These are phyloP conservation scores for Myotis pilosus DNA, from an alignment of 2,797 vertebrate species.

Conservation along the genomic window DNA sequence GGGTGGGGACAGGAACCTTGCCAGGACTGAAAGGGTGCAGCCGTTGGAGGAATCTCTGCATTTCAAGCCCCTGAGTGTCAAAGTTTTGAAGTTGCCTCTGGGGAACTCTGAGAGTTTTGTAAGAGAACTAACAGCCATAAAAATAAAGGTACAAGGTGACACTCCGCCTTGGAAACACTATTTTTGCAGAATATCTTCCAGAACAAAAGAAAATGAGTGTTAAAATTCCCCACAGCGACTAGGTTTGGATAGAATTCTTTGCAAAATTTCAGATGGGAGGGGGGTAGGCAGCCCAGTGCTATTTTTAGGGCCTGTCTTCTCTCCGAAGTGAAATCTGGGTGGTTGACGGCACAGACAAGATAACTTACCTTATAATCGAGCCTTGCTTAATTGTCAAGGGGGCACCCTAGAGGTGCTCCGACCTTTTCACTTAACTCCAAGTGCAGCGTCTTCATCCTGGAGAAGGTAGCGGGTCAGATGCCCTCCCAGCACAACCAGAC, in stretches of 20 bases:
- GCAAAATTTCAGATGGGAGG: neutral
- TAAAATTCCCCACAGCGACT: slow-evolving; percentile 51
- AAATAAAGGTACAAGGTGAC: neutral
- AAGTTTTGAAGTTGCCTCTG: slow-evolving; percentile 41
- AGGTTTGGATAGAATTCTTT: slow-evolving; percentile 59
- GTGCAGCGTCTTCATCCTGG: neutral
- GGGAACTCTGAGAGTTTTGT: slow-evolving; percentile 37
- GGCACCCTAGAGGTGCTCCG: neutral
- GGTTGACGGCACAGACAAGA: neutral
- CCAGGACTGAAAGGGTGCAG: neutral
- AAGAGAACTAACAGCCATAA: slow-evolving; percentile 49
- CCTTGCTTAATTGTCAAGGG: neutral
- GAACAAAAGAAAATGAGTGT: slow-evolving; percentile 64
- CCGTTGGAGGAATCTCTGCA: neutral
- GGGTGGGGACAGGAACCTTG: neutral
- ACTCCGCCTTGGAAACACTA: neutral
- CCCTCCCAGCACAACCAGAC: neutral
- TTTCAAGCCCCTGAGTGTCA: neutral
- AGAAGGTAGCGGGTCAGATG: neutral
- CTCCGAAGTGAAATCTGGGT: neutral
- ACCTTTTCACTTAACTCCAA: neutral
- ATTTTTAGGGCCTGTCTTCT: slow-evolving; percentile 47
- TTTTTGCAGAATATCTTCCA: slow-evolving; percentile 62
- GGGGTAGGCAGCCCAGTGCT: neutral
- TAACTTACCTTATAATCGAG: neutral